Evolutionary conservation across 2,888 invertebrate genomes (phyloP).

Genomic region (Sinotaia quadrata): DNA sequence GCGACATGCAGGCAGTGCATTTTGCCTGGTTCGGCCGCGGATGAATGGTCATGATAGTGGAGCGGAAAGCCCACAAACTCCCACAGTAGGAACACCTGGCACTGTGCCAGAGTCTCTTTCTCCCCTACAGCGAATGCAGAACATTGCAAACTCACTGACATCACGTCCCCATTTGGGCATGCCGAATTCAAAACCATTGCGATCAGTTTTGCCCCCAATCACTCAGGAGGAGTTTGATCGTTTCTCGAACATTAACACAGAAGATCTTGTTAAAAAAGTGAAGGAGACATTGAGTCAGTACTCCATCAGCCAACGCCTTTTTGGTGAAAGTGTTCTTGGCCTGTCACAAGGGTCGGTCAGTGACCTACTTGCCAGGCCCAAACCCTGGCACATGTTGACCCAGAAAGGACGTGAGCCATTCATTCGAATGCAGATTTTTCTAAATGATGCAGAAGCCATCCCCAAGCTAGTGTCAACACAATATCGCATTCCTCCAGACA

Average conservation of each 20-base stretch:
- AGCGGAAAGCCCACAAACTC: slow-evolving; percentile 40
- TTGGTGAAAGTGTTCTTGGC: slow-evolving; percentile 95
- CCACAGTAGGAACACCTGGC: slow-evolving; percentile 68
- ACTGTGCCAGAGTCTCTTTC: slow-evolving; percentile 81
- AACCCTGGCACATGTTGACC: slow-evolving; percentile 99
- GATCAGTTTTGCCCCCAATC: slow-evolving; percentile 96
- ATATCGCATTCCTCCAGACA: slow-evolving; percentile 98
- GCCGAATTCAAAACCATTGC: slow-evolving; percentile 81
- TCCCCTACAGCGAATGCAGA: slow-evolving; percentile 97
- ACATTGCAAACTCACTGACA: slow-evolving; percentile 96
- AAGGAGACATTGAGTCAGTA: slow-evolving; percentile 74
- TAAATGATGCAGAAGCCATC: slow-evolving; percentile 94
- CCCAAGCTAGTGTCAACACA: slow-evolving; percentile 96
- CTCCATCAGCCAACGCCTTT: slow-evolving; percentile 92
- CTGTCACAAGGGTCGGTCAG: slow-evolving; percentile 88
- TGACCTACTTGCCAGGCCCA: slow-evolving; percentile 95
- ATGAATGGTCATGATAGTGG: slow-evolving; percentile 58
- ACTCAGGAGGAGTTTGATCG: slow-evolving; percentile 99
- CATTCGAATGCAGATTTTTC: slow-evolving; percentile 84
- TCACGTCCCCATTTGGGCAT: slow-evolving; percentile 77
- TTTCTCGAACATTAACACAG: slow-evolving; percentile 97
- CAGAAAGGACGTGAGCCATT: slow-evolving; percentile 91
- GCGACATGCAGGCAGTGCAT: slow-evolving; percentile 76
- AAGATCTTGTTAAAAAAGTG: slow-evolving; percentile 93
- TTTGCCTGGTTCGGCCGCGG: slow-evolving; percentile 86